Evolutionary conservation across 2,888 invertebrate species (phyloP).

Genomic region (Cheilosia soror): DNA sequence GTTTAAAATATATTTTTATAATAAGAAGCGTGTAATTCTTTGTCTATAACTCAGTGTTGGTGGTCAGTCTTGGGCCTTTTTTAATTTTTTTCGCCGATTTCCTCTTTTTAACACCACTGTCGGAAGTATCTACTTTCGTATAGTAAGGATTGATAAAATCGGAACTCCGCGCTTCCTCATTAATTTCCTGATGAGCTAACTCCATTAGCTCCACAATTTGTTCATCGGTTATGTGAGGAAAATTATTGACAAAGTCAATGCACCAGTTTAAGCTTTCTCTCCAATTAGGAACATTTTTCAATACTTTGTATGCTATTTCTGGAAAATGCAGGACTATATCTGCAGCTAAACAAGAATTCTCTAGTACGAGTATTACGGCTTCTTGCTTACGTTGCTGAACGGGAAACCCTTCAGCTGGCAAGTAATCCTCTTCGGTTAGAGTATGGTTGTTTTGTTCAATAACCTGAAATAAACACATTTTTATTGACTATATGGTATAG

Average conservation of each 20-base stretch:
- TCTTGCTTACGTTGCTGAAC: conserved; percentile 65
- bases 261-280: conserved; percentile 76
- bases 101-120: background rate
- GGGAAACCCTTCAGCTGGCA: conserved; percentile 69
- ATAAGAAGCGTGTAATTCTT: conserved; percentile 15
- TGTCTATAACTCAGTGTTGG: conserved; percentile 36
- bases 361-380: conserved; percentile 70
- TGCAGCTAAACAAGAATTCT: conserved; percentile 75
- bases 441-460: conserved; percentile 75
- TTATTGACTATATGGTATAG: conserved; percentile 17
- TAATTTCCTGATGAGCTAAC: conserved; percentile 76
- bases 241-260: conserved; percentile 71
- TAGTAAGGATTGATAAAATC: conserved; percentile 66
- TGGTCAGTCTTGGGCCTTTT: conserved; percentile 46
- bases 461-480: conserved; percentile 58
- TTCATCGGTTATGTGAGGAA: conserved; percentile 76
- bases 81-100: conserved; percentile 41
- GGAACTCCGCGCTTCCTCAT: conserved; percentile 65
- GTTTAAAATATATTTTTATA: conserved; percentile 68
- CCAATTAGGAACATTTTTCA: conserved; percentile 72
- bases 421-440: conserved; percentile 60
- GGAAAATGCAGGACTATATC: conserved; percentile 77
- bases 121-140: background rate
- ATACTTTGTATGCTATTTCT: conserved; percentile 75
- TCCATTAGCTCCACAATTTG: conserved; percentile 72